phyloP scores from a whole-genome alignment of 2,888 invertebrate genomes.

The Polyommatus icarus region DNA sequence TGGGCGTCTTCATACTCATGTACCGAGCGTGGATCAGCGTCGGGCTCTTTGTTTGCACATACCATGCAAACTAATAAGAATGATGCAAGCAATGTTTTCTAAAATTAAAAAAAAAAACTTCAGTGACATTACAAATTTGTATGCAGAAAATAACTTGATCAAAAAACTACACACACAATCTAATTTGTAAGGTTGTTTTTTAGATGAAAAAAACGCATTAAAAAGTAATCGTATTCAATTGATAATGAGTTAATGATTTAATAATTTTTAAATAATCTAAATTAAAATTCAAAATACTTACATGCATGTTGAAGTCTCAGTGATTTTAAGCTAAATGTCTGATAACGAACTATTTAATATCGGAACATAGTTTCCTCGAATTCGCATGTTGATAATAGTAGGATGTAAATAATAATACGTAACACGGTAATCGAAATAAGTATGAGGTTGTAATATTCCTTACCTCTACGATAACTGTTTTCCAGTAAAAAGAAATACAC shows the following conservation, averaged over 20 bases:
- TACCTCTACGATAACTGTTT: background rate
- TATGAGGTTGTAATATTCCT: background rate
- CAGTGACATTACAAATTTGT: background rate
- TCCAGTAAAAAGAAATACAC: background rate
- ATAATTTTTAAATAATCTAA: background rate
- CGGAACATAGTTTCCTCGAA: background rate
- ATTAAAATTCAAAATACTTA: conserved; percentile 4
- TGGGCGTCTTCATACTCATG: background rate
- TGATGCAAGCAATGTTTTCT: conserved; percentile 13
- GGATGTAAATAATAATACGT: background rate
- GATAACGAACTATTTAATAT: background rate
- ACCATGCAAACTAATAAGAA: conserved; percentile 10
- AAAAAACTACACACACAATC: no score
- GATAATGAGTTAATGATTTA: background rate
- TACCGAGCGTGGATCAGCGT: background rate
- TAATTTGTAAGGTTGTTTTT: no score
- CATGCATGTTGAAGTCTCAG: conserved; percentile 23
- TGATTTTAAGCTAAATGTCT: conserved; percentile 7
- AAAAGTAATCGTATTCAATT: background rate
- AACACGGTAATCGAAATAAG: background rate
- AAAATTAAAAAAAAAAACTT: background rate
- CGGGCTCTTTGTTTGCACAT: conserved; percentile 19
- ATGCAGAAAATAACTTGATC: no score
- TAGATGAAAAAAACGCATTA: background rate
- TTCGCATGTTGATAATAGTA: conserved; percentile 3